Evolutionary conservation across 2,888 invertebrate species (phyloP), one percentile per base, ranked within the genome.

Genomic region (Ennomos fuscantarius): DNA sequence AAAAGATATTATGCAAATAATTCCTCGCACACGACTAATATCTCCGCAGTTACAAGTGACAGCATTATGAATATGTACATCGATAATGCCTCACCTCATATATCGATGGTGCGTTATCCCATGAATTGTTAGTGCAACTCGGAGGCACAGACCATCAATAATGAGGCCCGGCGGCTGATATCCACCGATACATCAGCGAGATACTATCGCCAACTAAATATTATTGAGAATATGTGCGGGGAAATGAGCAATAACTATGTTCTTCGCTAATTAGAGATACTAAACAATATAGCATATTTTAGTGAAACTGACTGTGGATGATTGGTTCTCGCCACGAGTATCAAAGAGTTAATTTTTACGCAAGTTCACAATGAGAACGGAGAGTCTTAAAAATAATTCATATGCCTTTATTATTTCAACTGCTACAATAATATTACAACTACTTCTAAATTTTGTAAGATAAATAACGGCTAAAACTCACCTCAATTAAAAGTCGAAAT

Each of bases 151-250:
- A 63, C 76, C 79, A 82, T 84, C 81, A 82, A 81, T 85, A 84
- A 79, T 68, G 65, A 65, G 59, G 58, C 78, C 82, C 76, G 62
- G 68, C 64, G 78, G 84, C 80, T 80, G 76, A 71, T 72, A 69
- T 72, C 72, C 65, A 74, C 69, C 83, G 78, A 87, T 87, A 81
- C 78, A 86, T 89, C 86, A 85, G 71, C 53, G 35, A 69, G 87
- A 89, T 88, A 86, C 74, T 63, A 88, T 89, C 88, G 82, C 83
- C 83, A 82, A 78, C 82, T 69, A 81, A 80, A 86, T 83, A 83
- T 82, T 82, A 65, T 60, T 59, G 55, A 44, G 48, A 59, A 58
- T 43, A 62, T 48, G 50, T 62, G 52, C 9, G 8, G 35, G 31
- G 11, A 56, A 50, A 35, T 33, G 13, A 45, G 45, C 44, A 34